Base-by-base conservation (phyloP, 2,888 invertebrate species). In the Chymomyza caudatula region DNA sequence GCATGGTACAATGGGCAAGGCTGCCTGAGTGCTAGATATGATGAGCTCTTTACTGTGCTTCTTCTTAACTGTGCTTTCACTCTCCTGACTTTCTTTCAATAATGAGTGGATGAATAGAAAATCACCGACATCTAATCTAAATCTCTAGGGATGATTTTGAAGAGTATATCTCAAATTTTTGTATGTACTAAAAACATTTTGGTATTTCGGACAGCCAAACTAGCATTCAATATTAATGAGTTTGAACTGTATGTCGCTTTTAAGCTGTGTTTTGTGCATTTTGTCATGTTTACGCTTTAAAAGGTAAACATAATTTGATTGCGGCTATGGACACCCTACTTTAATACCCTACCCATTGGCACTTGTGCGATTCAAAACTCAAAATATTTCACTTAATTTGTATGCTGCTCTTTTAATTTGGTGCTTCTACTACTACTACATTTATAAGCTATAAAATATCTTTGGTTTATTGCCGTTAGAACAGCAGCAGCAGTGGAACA, bases 381-480 rank as follows among this genome's bases (percentile, higher is more conserved):
- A 11, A 43, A 62, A 67, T 23, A 60, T 60, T 63, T 72, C 52
- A 64, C 69, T 75, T 67, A 65, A 75, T 75, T 74, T 69, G 56
- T 58, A 53, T 63, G 60, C 62, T 61, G 63, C 65, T 63, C 59
- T 65, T 65, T 79, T 77, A 71, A 71, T 71, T 79, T 69, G 65
- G 53, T n/a, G n/a, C n/a, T n/a, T 37, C 65, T 61, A 72, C 69
- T 69, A 72, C 49, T 54, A 69, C 73, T 68, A 67, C 61, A 78
- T 71, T 77, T 73, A 65, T 70, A 65, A 71, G 67, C 71, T 60
- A 69, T 68, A 63, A 70, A 79, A 78, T 82, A 75, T 78, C 82
- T 79, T 77, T 77, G 75, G 75, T 75, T 79, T 81, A 76, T 75
- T 73, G 71, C 77, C 75, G 60, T 69, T 72, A 65, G 55, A 74